Conservation (phyloP, 1,140 invertebrate species). For the Cardiocondyla obscurior region DNA sequence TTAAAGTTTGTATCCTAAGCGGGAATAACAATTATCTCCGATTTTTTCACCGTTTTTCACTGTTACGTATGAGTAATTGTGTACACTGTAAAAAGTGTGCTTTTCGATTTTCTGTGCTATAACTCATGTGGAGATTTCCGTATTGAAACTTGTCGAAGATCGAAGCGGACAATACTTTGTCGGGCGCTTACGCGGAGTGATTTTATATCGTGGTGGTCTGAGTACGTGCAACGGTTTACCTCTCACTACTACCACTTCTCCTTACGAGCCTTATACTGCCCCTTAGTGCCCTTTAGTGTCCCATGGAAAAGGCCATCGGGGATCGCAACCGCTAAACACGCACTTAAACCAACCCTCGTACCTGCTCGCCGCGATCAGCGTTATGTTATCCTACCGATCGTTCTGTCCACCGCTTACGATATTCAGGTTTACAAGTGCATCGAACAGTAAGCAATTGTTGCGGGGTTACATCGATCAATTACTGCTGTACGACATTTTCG, state of each 20-base stretch:
- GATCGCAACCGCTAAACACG: slow-evolving; percentile 75
- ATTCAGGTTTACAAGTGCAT: slow-evolving; percentile 47
- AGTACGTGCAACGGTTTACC: slow-evolving; percentile 49
- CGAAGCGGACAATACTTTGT: slow-evolving; percentile 59
- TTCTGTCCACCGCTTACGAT: slow-evolving; percentile 53
- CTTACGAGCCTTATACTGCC: slow-evolving; percentile 67
- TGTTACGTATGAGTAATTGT: neutral
- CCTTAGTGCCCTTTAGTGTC: slow-evolving; percentile 68
- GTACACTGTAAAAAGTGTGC: neutral
- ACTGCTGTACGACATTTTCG: neutral
- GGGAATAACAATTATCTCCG: neutral
- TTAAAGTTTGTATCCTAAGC: neutral
- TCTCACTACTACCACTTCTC: slow-evolving; percentile 55
- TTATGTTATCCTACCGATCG: slow-evolving; percentile 67
- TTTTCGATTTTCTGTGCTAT: neutral
- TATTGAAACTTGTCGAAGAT: neutral
- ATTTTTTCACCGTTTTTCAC: no score
- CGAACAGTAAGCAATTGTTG: slow-evolving; percentile 47
- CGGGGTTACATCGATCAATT: neutral
- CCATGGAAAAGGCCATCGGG: slow-evolving; percentile 68
- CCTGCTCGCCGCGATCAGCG: slow-evolving; percentile 63
- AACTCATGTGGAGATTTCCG: neutral
- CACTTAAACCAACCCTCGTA: slow-evolving; percentile 70
- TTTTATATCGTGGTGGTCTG: slow-evolving; percentile 64
- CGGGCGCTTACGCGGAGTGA: slow-evolving; percentile 53